Base-by-base conservation (phyloP, 2,797 vertebrate species). In the Ispidina lecontei region DNA sequence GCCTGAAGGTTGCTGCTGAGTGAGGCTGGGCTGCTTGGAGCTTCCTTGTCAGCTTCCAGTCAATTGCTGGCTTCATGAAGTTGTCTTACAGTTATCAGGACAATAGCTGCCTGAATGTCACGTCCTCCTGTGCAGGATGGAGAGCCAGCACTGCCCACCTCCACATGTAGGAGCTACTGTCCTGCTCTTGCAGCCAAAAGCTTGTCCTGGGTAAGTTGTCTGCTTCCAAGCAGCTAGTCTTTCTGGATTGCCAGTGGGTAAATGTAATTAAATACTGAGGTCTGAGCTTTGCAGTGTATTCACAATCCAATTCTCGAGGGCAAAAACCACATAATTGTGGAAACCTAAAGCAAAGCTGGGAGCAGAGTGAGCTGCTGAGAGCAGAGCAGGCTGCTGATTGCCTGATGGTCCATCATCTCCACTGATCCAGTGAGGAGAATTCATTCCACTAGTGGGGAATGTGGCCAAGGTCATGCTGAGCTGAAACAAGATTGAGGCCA, bases 11-110 rank as follows among this genome's bases (percentile, higher is more conserved):
- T 18, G 23, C 55, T 25, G 60, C 47, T 3, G 14, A 13, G 35
- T 2, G 2, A 31, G 67, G 44, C 23, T 4, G 11, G n/a, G 14
- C 39, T 49, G 31, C 8, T 41, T 0, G 1, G 13, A 41, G n/a
- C 52, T 47, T 51, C 25, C 12, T 7, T 9, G 35, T 12, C 5
- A 1, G 26, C 62, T 69, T n/a, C 33, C 56, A 6, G 6, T 18
- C 17, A 16, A 2, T 59, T 63, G 8, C 1, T 20, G 56, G 62
- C 55, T 52, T 54, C 52, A 6, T 7, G 41, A 59, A 25, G 19
- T 41, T 65, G 29, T 63, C 43, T 33, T 17, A 21, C 26, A 6
- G 13, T 11, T 47, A 67, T 33, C 82, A 81, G 86, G 86, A 43
- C 31, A 39, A 4, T 55, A 18, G 33, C 19, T 14, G 19, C 49